Evolutionary conservation across 1,140 invertebrate genomes (phyloP).

Genomic region (Micrasema minimum): DNA sequence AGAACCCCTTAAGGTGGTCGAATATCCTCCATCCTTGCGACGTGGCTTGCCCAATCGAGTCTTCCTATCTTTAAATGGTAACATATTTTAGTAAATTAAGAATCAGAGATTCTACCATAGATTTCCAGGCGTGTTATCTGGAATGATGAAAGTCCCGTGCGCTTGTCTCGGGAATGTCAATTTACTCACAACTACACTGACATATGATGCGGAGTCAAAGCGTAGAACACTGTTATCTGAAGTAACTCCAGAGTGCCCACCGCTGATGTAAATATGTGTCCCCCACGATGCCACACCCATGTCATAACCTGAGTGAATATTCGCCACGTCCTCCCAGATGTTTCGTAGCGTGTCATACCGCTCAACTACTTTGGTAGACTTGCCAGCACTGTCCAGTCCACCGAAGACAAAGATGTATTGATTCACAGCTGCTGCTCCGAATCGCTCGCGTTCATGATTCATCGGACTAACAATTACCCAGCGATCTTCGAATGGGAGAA

Average conservation of each 20-base stretch:
- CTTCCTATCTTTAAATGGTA: too few relatives aligned
- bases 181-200: neutral
- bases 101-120: too few relatives aligned
- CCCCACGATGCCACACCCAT: slow-evolving; percentile 9
- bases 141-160: neutral
- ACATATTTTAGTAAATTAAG: too few relatives aligned
- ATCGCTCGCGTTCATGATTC: neutral
- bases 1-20: too few relatives aligned
- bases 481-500: neutral
- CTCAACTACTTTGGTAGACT: neutral
- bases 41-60: too few relatives aligned
- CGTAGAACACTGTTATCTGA: neutral
- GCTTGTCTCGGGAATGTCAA: neutral
- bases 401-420: slow-evolving; percentile 17
- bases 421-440: neutral
- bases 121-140: neutral
- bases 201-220: neutral
- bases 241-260: neutral
- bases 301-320: neutral
- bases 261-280: slow-evolving; percentile 11
- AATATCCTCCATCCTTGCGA: too few relatives aligned
- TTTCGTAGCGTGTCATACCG: slow-evolving; percentile 9
- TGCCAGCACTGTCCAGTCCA: neutral
- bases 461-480: neutral
- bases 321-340: neutral